These are phyloP conservation scores for Chironomus tentans DNA, from an alignment of 2,888 invertebrate species.

Conservation along the genomic window DNA sequence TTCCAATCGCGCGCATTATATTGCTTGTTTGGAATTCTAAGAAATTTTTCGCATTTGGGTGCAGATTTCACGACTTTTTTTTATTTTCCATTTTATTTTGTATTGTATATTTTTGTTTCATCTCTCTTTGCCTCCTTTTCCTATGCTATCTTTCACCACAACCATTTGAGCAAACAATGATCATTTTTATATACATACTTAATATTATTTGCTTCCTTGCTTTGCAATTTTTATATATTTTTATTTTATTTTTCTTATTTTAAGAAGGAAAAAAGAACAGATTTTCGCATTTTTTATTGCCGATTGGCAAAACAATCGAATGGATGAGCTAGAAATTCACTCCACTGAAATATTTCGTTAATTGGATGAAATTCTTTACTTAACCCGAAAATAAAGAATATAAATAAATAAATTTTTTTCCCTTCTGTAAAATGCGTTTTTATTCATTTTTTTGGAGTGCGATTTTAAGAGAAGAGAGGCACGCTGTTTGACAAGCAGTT, in stretches of 20 bases:
- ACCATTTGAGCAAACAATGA: background rate
- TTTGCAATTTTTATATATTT: background rate
- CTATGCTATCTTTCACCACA: background rate
- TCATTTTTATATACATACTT: background rate
- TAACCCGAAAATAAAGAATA: background rate
- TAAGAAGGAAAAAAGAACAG: background rate
- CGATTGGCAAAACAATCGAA: background rate
- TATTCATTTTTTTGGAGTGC: too few species aligned
- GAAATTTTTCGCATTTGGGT: constrained; percentile 7
- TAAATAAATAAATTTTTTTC: too few species aligned
- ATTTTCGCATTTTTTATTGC: background rate
- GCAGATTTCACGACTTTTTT: constrained; percentile 1
- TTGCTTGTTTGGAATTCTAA: background rate
- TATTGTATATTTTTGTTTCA: background rate
- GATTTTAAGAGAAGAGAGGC: too few species aligned
- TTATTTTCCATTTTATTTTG: background rate
- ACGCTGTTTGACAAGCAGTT: too few species aligned
- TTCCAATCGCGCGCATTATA: background rate
- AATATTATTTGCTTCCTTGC: too few species aligned
- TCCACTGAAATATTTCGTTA: constrained; percentile 28
- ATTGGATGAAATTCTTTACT: constrained; percentile 28
- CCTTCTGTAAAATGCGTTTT: background rate
- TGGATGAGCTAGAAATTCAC: constrained; percentile 20
- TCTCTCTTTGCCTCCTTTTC: too few species aligned
- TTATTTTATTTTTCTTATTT: background rate